A percentile compares a stretch with the other conserved stretches of the same genome.
Conservation (phyloP, 2,888 invertebrate genomes). For the Salpingus planirostris region DNA sequence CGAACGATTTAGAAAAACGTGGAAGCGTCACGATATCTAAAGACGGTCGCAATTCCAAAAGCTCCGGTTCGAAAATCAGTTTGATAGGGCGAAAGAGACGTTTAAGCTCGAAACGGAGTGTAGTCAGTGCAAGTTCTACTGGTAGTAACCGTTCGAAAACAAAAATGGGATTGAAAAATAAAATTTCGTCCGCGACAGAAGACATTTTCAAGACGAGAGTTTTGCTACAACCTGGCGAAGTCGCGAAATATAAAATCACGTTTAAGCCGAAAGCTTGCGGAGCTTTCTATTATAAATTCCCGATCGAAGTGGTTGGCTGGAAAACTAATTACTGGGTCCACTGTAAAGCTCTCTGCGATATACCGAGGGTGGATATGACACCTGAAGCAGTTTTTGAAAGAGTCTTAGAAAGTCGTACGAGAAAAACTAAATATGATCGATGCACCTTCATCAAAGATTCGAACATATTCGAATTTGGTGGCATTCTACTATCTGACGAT, state of each 20-base stretch:
- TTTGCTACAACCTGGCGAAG: constrained; percentile 20
- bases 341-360: constrained; percentile 30
- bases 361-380: constrained; percentile 30
- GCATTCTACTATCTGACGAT: constrained; percentile 4
- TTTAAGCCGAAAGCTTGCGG: constrained; percentile 29
- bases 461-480: constrained; percentile 33
- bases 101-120: no score
- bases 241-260: constrained; percentile 20
- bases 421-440: constrained; percentile 19
- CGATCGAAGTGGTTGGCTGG: constrained; percentile 28
- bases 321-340: constrained; percentile 20
- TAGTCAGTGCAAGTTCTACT: no score
- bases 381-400: constrained; percentile 29
- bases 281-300: constrained; percentile 25
- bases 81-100: no score
- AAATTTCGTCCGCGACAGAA: no score
- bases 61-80: no score
- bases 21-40: no score
- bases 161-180: no score
- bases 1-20: no score
- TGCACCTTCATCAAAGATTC: constrained; percentile 26
- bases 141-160: no score
- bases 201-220: not conserved
- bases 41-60: no score
- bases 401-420: constrained; percentile 18